These are phyloP conservation scores for Cataglyphis albicans DNA, from an alignment of 2,888 invertebrate genomes.

Conservation along the genomic window DNA sequence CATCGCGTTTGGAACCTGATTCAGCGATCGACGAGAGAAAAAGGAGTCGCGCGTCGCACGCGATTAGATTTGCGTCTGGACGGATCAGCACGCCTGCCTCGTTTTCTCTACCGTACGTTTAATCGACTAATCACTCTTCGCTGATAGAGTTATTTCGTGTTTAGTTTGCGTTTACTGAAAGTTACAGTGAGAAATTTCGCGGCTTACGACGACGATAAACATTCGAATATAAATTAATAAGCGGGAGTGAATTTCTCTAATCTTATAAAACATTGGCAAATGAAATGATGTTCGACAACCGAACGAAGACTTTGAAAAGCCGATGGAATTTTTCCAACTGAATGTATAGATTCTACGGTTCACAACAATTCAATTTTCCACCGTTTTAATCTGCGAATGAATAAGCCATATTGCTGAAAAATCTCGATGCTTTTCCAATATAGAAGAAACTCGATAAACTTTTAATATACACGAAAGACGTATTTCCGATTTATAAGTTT, in stretches of 20 bases:
- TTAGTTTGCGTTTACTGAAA: constrained; percentile 10
- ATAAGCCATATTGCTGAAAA: constrained; percentile 37
- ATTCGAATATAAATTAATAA: constrained; percentile 16
- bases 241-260: constrained; percentile 5
- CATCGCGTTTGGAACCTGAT: constrained; percentile 47
- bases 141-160: constrained; percentile 43
- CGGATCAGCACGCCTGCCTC: constrained; percentile 27
- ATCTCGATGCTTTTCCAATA: constrained; percentile 25
- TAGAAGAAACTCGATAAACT: background rate
- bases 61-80: constrained; percentile 40
- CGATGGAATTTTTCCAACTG: constrained; percentile 11
- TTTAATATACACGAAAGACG: constrained; percentile 12
- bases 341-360: constrained; percentile 27
- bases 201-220: constrained; percentile 9
- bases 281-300: constrained; percentile 32
- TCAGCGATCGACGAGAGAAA: constrained; percentile 57
- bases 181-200: constrained; percentile 23
- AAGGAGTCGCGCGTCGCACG: constrained; percentile 41
- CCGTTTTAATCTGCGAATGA: constrained; percentile 35
- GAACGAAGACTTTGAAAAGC: constrained; percentile 23
- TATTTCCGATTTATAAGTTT: constrained; percentile 24
- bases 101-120: constrained; percentile 28
- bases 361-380: constrained; percentile 50
- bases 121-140: constrained; percentile 21
- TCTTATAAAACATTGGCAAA: constrained; percentile 19